phyloP scores from a whole-genome alignment of 2,797 vertebrate species.

The Enteromius radiatus region DNA sequence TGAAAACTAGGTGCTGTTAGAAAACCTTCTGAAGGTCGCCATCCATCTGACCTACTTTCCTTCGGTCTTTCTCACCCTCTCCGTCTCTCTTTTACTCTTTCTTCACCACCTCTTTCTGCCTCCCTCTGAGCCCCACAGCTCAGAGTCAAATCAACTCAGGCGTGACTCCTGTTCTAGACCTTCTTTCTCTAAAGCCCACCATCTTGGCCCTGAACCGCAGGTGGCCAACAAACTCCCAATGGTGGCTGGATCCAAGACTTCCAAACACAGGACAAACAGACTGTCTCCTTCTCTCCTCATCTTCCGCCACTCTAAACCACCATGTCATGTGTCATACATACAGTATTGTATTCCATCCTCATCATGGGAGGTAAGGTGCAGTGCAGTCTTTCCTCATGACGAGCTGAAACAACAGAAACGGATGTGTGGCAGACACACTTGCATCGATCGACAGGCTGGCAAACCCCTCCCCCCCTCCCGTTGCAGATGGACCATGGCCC shows the following conservation, averaged over 20 bases:
- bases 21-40: conserved; percentile 78
- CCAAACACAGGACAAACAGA: conserved; percentile 60
- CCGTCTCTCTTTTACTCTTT: conserved; percentile 49
- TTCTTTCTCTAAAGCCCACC: conserved; percentile 33
- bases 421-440: conserved; percentile 73
- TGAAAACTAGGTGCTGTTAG: conserved; percentile 70
- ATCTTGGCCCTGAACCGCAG: conserved; percentile 60
- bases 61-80: conserved; percentile 48
- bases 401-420: conserved; percentile 63
- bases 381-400: conserved; percentile 67
- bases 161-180: conserved; percentile 48
- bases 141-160: conserved; percentile 69
- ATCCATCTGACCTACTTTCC: conserved; percentile 79
- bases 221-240: conserved; percentile 70
- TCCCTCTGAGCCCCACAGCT: conserved; percentile 60
- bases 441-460: conserved; percentile 77
- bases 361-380: conserved; percentile 51
- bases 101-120: conserved; percentile 61
- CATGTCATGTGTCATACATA: conserved; percentile 70
- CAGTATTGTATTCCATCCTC: conserved; percentile 70
- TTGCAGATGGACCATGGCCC: conserved; percentile 81
- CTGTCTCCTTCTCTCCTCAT: conserved; percentile 55
- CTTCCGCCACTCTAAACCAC: conserved; percentile 48
- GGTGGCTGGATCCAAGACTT: conserved; percentile 53
- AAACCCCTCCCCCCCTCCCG: conserved; percentile 57